A percentile compares a stretch with the other conserved stretches of the same genome.
These are phyloP conservation scores for Phyllotis vaccarum DNA, from an alignment of 2,797 vertebrate genomes.

Conservation along the genomic window DNA sequence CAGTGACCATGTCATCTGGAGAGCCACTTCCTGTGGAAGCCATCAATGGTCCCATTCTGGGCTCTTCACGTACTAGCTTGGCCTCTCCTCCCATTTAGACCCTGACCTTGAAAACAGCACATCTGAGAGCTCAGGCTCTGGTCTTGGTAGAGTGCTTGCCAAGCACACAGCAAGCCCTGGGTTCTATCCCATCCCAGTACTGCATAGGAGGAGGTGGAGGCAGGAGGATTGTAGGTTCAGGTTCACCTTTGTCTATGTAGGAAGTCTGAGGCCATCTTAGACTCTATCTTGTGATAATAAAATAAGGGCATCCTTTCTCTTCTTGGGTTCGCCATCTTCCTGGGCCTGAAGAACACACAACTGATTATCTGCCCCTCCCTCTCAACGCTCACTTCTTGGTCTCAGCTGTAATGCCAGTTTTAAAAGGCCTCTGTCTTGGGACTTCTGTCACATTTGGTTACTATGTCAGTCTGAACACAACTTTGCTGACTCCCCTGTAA, in stretches of 20 bases:
- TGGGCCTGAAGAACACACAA: rapidly evolving
- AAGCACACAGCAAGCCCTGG: background rate
- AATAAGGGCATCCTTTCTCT: background rate
- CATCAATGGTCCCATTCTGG: rapidly evolving
- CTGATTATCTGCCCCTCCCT: background rate
- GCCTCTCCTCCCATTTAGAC: rapidly evolving
- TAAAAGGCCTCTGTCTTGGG: background rate
- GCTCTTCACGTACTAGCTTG: background rate
- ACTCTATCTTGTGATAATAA: background rate
- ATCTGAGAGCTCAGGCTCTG: background rate
- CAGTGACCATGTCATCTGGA: background rate
- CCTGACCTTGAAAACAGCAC: background rate
- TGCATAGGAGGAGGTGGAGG: background rate
- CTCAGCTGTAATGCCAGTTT: background rate
- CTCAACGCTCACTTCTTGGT: background rate
- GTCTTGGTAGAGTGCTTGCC: background rate
- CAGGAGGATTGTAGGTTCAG: background rate
- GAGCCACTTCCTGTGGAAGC: background rate
- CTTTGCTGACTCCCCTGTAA: background rate
- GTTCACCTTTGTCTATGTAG: background rate
- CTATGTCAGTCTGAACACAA: background rate
- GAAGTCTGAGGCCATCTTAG: background rate
- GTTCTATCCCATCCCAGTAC: background rate
- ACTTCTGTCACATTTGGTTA: background rate
- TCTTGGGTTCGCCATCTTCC: background rate